These are phyloP conservation scores for Ylistrum balloti DNA, from an alignment of 1,140 invertebrate genomes.

Conservation along the genomic window DNA sequence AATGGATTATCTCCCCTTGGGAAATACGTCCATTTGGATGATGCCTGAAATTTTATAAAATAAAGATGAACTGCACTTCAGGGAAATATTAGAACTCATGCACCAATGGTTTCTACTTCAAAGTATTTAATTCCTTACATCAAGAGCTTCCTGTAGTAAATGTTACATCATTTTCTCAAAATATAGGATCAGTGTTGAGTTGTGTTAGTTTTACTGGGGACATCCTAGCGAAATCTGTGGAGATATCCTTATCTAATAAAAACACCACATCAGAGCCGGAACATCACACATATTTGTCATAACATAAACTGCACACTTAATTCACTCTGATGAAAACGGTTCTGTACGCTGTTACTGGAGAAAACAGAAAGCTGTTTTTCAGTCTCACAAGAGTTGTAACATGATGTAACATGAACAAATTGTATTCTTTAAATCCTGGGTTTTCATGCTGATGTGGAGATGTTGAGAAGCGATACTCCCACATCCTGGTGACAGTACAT, in stretches of 20 bases:
- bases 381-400: neutral
- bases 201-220: neutral
- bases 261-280: neutral
- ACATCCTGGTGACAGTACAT: neutral
- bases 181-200: neutral
- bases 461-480: neutral
- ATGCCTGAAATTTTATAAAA: neutral
- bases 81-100: neutral
- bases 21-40: neutral
- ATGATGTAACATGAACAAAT: too few relatives aligned
- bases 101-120: neutral
- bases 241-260: constrained; percentile 2
- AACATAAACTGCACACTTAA: neutral
- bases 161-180: neutral
- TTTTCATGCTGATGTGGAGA: neutral
- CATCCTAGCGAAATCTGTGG: neutral
- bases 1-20: neutral
- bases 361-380: neutral
- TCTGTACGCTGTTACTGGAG: neutral
- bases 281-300: neutral
- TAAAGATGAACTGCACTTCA: neutral
- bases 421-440: neutral
- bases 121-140: neutral
- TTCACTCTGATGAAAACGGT: neutral
- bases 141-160: neutral